Conservation (phyloP, 2,113 vertebrate genomes). For the Larimichthys crocea region DNA sequence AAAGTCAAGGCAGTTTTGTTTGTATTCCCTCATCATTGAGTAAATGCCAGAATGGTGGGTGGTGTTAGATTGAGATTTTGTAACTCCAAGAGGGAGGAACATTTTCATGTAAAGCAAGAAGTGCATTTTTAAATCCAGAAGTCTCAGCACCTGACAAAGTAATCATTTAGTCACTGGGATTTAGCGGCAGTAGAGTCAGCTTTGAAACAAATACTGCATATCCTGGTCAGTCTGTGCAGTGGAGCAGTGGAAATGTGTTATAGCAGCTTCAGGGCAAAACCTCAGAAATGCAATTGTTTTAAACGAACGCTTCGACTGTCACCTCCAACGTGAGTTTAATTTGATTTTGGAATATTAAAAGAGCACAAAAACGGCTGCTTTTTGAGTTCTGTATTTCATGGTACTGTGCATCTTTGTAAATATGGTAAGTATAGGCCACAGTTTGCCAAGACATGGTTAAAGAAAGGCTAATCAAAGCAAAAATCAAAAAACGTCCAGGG, state of each 20-base stretch:
- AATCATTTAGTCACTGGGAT: conserved; percentile 17
- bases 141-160: conserved; percentile 6
- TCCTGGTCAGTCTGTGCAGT: conserved; percentile 10
- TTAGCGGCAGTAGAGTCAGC: conserved; percentile 9
- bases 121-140: conserved; percentile 20
- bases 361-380: neutral
- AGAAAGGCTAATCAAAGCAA: conserved; percentile 48
- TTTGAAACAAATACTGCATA: conserved; percentile 6
- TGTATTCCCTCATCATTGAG: conserved; percentile 5
- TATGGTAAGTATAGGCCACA: conserved; percentile 26
- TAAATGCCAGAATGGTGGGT: conserved; percentile 15
- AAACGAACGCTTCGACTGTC: conserved; percentile 9
- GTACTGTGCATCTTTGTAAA: conserved; percentile 22
- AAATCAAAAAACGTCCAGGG: conserved; percentile 34
- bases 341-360: conserved; percentile 9
- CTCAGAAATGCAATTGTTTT: conserved; percentile 10
- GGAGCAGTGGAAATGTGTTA: neutral
- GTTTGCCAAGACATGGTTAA: conserved; percentile 36
- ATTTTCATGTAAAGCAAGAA: neutral
- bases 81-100: neutral
- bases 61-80: conserved; percentile 9
- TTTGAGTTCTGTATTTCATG: conserved; percentile 15
- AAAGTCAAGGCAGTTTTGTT: neutral
- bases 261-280: conserved; percentile 14
- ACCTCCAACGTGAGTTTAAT: conserved; percentile 12